These are phyloP conservation scores for Chrysopa pallens DNA, from an alignment of 1,140 invertebrate species.

Conservation along the genomic window DNA sequence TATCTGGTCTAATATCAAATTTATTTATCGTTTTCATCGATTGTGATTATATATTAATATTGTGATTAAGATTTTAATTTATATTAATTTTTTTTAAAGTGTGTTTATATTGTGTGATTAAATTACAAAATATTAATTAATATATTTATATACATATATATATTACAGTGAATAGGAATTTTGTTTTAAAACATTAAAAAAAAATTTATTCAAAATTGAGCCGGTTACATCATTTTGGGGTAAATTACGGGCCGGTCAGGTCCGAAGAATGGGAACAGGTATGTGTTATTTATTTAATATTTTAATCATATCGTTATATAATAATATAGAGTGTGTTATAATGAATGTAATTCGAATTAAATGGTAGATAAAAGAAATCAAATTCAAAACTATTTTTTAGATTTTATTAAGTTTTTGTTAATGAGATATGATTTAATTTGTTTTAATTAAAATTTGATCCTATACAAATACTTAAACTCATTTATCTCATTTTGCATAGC, in stretches of 20 bases:
- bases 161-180: neutral
- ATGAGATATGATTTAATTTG: no score
- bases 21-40: no score
- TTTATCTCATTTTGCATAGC: no score
- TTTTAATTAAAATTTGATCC: no score
- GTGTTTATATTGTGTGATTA: neutral
- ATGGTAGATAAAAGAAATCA: no score
- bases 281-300: slow-evolving; percentile 2
- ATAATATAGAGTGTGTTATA: no score
- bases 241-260: slow-evolving; percentile 18
- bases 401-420: no score
- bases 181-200: neutral
- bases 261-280: slow-evolving; percentile 23
- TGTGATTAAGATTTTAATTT: neutral
- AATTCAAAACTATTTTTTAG: no score
- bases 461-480: no score
- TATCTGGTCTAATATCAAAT: no score
- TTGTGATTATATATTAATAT: no score
- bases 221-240: slow-evolving; percentile 17
- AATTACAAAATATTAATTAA: neutral
- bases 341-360: no score
- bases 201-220: slow-evolving; percentile 16
- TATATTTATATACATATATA: slow-evolving; percentile 2
- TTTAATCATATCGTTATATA: neutral
- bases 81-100: neutral